phyloP scores from a whole-genome alignment of 2,797 vertebrate genomes.

The Silurus lanzhouensis region DNA sequence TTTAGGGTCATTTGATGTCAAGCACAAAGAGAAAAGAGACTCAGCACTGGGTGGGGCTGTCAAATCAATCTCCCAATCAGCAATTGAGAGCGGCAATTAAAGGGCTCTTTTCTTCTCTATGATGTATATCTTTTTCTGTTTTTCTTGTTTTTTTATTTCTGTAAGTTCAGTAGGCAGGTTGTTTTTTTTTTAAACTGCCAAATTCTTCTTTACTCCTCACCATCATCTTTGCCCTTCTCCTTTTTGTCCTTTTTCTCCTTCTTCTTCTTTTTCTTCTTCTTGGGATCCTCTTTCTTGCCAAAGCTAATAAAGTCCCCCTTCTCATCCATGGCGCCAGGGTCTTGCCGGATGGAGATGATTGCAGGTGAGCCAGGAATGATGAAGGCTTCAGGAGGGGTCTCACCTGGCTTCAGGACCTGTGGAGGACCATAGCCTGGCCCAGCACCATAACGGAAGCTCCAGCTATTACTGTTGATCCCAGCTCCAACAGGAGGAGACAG shows the following conservation, averaged over 20 bases:
- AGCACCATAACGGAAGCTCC: conserved; percentile 97
- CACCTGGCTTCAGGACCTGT: conserved; percentile 90
- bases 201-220: conserved; percentile 79
- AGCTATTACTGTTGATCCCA: conserved; percentile 98
- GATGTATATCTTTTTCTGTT: conserved; percentile 64
- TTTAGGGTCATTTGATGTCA: conserved; percentile 5
- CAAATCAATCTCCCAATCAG: not conserved
- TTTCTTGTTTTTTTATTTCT: conserved; percentile 60
- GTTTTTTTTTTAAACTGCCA: conserved; percentile 6
- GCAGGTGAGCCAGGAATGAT: conserved; percentile 98
- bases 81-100: conserved; percentile 13
- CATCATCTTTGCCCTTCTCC: conserved; percentile 93
- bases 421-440: conserved; percentile 79
- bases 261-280: conserved; percentile 99
- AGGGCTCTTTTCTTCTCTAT: conserved; percentile 44
- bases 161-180: conserved; percentile 64
- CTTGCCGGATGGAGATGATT: conserved; percentile 98
- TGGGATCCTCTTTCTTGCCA: conserved; percentile 97
- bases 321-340: conserved; percentile 86
- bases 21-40: conserved; percentile 19
- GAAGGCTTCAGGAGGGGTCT: conserved; percentile 96
- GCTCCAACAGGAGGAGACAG: conserved; percentile 96
- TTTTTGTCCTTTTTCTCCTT: conserved; percentile 99
- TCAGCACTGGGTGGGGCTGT: conserved; percentile 17
- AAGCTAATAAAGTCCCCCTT: conserved; percentile 99